phyloP scores from a whole-genome alignment of 2,797 vertebrate genomes.

The Semaprochilodus insignis region DNA sequence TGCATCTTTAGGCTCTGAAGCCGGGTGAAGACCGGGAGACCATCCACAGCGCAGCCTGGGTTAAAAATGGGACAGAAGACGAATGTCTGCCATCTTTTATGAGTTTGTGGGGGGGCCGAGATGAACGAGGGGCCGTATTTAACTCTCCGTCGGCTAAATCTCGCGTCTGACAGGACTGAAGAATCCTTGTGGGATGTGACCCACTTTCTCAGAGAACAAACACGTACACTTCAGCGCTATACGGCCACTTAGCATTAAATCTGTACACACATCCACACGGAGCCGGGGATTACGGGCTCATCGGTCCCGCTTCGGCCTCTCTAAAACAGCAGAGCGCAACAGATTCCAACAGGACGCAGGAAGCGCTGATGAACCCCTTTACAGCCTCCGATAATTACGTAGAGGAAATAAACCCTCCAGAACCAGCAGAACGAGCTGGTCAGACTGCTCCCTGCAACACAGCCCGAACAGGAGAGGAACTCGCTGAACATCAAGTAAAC shows the following conservation, averaged over 20 bases:
- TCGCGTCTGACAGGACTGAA: slow-evolving; percentile 20
- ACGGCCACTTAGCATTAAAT: background rate
- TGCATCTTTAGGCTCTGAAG: background rate
- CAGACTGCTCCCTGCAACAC: no score
- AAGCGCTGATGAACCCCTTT: background rate
- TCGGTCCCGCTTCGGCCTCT: background rate
- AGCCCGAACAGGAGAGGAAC: background rate
- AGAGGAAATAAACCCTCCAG: background rate
- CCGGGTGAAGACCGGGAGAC: background rate
- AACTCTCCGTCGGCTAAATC: background rate
- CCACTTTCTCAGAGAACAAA: slow-evolving; percentile 46
- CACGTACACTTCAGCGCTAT: slow-evolving; percentile 1
- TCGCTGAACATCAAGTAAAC: slow-evolving; percentile 16
- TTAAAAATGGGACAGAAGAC: slow-evolving; percentile 13
- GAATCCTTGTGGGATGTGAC: slow-evolving; percentile 45
- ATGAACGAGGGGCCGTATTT: slow-evolving; percentile 14
- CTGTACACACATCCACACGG: background rate
- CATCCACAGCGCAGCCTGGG: background rate
- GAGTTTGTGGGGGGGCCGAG: background rate
- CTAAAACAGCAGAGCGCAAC: background rate
- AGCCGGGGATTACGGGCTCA: background rate
- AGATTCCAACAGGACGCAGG: background rate
- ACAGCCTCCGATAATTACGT: background rate
- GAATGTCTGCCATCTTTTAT: background rate
- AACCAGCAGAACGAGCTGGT: background rate